Conservation (phyloP, 2,888 invertebrate genomes). For the Erpobdella octoculata region DNA sequence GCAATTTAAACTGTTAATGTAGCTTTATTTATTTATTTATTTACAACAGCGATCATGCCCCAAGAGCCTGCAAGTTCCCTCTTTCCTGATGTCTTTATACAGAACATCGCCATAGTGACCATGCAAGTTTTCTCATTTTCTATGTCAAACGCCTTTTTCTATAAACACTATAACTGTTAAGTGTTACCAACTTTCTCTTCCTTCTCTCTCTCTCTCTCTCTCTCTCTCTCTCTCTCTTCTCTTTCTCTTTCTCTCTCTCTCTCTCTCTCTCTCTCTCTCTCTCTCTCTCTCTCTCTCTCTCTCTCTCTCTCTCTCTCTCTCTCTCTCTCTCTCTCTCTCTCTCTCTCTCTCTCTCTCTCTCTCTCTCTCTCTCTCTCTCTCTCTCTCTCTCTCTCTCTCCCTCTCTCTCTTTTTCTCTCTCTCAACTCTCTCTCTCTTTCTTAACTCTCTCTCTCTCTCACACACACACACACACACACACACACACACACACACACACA, state of each 20-base stretch:
- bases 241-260: slow-evolving; percentile 22
- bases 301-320: slow-evolving; percentile 28
- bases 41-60: too few relatives aligned
- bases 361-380: slow-evolving; percentile 18
- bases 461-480: neutral
- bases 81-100: too few relatives aligned
- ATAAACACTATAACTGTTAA: too few relatives aligned
- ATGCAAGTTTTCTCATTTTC: too few relatives aligned
- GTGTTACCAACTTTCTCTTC: too few relatives aligned
- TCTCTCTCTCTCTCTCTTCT: neutral
- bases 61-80: too few relatives aligned
- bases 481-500: neutral
- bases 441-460: too few relatives aligned
- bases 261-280: neutral
- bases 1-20: too few relatives aligned
- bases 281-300: slow-evolving; percentile 12
- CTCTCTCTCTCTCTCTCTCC: slow-evolving; percentile 23
- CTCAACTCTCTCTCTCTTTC: too few relatives aligned
- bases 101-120: too few relatives aligned
- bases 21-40: too few relatives aligned
- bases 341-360: slow-evolving; percentile 25
- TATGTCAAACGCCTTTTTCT: too few relatives aligned
- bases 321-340: slow-evolving; percentile 26
- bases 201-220: slow-evolving; percentile 22
- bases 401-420: slow-evolving; percentile 13